A percentile compares a stretch with the other conserved stretches of the same genome.
phyloP scores from a whole-genome alignment of 2,113 vertebrate genomes.

The Ctenodactylus gundi region DNA sequence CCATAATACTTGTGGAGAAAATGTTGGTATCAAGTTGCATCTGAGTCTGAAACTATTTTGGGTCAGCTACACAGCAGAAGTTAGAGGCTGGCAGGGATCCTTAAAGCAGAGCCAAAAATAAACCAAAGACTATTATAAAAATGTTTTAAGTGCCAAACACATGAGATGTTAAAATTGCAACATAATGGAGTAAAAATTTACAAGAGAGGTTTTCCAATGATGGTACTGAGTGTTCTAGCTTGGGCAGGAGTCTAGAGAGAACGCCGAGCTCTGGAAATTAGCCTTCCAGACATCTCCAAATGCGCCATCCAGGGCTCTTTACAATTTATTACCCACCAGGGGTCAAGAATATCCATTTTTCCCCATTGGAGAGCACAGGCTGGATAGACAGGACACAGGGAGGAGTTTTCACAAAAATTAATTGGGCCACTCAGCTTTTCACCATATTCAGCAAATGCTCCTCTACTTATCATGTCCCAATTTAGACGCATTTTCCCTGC shows the following conservation, averaged over 20 bases:
- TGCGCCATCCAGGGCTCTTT: neutral
- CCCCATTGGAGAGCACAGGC: neutral
- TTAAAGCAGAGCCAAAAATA: conserved; percentile 77
- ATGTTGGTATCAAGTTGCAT: conserved; percentile 70
- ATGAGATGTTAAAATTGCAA: conserved; percentile 74
- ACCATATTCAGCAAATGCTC: neutral
- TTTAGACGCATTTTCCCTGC: neutral
- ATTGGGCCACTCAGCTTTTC: conserved; percentile 45
- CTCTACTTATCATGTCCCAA: neutral
- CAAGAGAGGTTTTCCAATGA: conserved; percentile 61
- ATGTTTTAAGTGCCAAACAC: conserved; percentile 72
- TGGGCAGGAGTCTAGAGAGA: neutral
- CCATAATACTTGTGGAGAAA: conserved; percentile 58
- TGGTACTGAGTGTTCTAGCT: conserved; percentile 21
- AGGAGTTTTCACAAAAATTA: conserved; percentile 64
- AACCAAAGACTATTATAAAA: conserved; percentile 78
- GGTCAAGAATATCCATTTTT: conserved; percentile 13
- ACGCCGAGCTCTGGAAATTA: neutral
- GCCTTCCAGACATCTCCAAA: conserved; percentile 4
- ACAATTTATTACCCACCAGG: conserved; percentile 14
- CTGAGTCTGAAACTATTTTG: conserved; percentile 77
- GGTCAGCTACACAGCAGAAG: conserved; percentile 74
- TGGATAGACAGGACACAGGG: neutral
- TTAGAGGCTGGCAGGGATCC: conserved; percentile 72
- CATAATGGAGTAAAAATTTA: conserved; percentile 75